A percentile compares a stretch with the other conserved stretches of the same genome.
Conservation (phyloP, 2,888 invertebrate species). For the Gymnoscelis rufifasciata region DNA sequence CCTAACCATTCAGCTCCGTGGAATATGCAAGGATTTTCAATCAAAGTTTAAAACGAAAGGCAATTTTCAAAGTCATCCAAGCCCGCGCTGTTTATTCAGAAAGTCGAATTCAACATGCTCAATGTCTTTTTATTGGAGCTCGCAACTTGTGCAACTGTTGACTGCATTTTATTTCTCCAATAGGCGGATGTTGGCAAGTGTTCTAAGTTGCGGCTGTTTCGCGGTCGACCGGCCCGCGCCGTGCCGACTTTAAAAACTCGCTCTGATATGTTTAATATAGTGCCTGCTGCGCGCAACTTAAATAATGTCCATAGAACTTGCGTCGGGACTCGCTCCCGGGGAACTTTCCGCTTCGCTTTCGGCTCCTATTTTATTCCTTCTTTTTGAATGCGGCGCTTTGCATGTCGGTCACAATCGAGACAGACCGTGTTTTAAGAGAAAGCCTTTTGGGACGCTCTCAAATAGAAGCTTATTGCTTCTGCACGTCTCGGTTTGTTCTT, state of each 20-base stretch:
- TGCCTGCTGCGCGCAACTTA: constrained; percentile 61
- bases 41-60: constrained; percentile 32
- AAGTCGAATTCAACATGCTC: constrained; percentile 19
- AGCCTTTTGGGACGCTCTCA: constrained; percentile 60
- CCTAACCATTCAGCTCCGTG: constrained; percentile 33
- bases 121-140: constrained; percentile 31
- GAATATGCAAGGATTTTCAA: constrained; percentile 44
- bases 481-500: constrained; percentile 51
- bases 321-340: constrained; percentile 52
- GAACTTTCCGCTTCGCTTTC: constrained; percentile 64
- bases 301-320: constrained; percentile 69
- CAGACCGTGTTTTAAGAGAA: constrained; percentile 57
- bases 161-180: constrained; percentile 67
- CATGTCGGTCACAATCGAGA: constrained; percentile 60
- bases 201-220: constrained; percentile 56
- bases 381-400: constrained; percentile 60
- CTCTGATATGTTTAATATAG: constrained; percentile 66
- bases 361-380: constrained; percentile 58
- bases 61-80: constrained; percentile 17
- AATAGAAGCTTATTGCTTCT: constrained; percentile 62
- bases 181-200: constrained; percentile 64
- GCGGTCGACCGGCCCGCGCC: constrained; percentile 64
- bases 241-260: constrained; percentile 63
- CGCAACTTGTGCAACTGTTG: constrained; percentile 53
- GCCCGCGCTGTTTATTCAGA: constrained; percentile 17